Conservation (phyloP, 92 coral and sea anemone genomes). For the Umimayanthus kanabou region DNA sequence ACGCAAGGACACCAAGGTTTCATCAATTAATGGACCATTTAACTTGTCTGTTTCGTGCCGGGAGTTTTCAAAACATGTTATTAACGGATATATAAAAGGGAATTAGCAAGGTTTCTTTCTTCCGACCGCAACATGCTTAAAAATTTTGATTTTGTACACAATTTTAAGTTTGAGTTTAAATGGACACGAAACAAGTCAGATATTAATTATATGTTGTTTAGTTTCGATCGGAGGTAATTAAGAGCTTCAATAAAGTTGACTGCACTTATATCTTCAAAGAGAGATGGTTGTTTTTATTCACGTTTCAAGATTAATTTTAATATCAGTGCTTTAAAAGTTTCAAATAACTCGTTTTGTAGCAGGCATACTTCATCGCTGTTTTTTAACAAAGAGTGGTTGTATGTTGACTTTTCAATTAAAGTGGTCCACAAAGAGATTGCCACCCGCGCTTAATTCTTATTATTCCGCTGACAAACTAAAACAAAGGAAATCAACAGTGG, state of each 20-base stretch:
- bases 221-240: not conserved
- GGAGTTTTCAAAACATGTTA: not conserved
- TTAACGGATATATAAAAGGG: not conserved
- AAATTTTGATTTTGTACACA: not conserved
- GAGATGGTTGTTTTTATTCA: not conserved
- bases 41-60: too few species aligned
- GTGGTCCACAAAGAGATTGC: constrained; percentile 6
- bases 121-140: not conserved
- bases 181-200: not conserved
- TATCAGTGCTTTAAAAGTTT: not conserved
- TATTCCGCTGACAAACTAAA: not conserved
- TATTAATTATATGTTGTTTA: too few species aligned
- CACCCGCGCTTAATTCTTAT: not conserved
- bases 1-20: not conserved
- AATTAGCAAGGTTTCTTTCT: too few species aligned
- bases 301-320: constrained; percentile 18
- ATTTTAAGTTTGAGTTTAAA: not conserved
- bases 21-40: not conserved
- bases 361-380: not conserved
- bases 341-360: not conserved
- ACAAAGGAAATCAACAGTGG: constrained; percentile 20
- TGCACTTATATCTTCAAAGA: not conserved
- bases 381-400: not conserved
- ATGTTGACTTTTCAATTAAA: constrained; percentile 19
- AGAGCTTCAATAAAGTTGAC: not conserved